Conservation (phyloP, 2,113 vertebrate species). For the Sardina pilchardus region DNA sequence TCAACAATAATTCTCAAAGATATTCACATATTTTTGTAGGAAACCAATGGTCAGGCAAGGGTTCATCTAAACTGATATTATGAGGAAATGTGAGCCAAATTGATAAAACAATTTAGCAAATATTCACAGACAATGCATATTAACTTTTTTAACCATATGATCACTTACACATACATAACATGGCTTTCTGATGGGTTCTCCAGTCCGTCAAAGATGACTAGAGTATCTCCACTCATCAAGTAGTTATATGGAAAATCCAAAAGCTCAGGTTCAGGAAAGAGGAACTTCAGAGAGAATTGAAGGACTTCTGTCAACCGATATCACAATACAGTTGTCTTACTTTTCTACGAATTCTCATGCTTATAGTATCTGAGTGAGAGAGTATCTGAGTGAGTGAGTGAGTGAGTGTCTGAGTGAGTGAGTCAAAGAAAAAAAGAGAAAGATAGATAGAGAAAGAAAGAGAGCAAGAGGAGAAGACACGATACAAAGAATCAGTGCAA, state of each 20-base stretch:
- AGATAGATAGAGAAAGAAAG: conserved; percentile 41
- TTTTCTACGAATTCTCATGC: not conserved
- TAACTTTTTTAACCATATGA: too few species aligned
- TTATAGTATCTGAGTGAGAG: not conserved
- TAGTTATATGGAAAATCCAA: not conserved
- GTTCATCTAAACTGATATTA: too few species aligned
- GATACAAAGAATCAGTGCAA: conserved; percentile 55
- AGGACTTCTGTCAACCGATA: not conserved
- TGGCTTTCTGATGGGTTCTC: too few species aligned
- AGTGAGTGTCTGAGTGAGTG: conserved; percentile 41
- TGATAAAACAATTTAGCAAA: too few species aligned
- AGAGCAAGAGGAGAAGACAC: conserved; percentile 51
- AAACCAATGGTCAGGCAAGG: too few species aligned
- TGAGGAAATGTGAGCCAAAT: too few species aligned
- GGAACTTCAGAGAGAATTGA: not conserved
- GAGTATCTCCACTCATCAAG: too few species aligned
- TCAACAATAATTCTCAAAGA: too few species aligned
- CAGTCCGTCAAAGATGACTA: not conserved
- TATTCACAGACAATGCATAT: too few species aligned
- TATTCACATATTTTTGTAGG: too few species aligned
- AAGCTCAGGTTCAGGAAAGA: not conserved
- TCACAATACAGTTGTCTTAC: not conserved
- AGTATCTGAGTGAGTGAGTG: conserved; percentile 34
- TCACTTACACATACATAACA: too few species aligned
- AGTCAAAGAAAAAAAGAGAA: conserved; percentile 27